phyloP scores from a whole-genome alignment of 1,140 invertebrate species.

The Gryllus bimaculatus region DNA sequence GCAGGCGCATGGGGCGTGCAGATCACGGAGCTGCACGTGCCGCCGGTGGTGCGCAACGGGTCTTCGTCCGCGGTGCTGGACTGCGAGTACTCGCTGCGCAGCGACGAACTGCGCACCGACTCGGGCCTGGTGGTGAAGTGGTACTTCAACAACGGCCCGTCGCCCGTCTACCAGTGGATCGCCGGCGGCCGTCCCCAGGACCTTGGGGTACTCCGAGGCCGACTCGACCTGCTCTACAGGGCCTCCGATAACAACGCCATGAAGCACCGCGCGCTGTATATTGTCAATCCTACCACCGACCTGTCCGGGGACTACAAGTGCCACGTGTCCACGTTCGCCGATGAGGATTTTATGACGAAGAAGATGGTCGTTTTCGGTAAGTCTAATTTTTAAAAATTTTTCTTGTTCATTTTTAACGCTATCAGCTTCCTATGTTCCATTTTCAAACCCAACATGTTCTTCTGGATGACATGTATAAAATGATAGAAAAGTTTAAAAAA shows the following conservation, averaged over 20 bases:
- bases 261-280: constrained; percentile 52
- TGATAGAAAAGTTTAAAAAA: too few species aligned
- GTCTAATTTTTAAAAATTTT: constrained; percentile 27
- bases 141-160: constrained; percentile 57
- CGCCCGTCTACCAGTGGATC: constrained; percentile 71
- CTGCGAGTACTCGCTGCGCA: constrained; percentile 59
- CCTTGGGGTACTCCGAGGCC: constrained; percentile 49
- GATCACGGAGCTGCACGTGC: constrained; percentile 58
- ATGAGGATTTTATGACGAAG: constrained; percentile 51
- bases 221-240: constrained; percentile 50
- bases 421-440: too few species aligned
- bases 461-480: too few species aligned
- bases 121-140: constrained; percentile 63
- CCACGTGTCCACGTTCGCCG: constrained; percentile 55
- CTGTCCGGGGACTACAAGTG: constrained; percentile 64
- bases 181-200: constrained; percentile 49
- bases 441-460: too few species aligned
- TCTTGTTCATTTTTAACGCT: too few species aligned
- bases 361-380: constrained; percentile 63
- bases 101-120: constrained; percentile 26
- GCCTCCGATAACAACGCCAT: constrained; percentile 47
- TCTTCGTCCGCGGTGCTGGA: constrained; percentile 54
- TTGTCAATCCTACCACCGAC: constrained; percentile 54
- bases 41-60: constrained; percentile 54
- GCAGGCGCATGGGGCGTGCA: constrained; percentile 8